Base-by-base conservation (phyloP, 2,113 vertebrate species). In the Isurus oxyrinchus region DNA sequence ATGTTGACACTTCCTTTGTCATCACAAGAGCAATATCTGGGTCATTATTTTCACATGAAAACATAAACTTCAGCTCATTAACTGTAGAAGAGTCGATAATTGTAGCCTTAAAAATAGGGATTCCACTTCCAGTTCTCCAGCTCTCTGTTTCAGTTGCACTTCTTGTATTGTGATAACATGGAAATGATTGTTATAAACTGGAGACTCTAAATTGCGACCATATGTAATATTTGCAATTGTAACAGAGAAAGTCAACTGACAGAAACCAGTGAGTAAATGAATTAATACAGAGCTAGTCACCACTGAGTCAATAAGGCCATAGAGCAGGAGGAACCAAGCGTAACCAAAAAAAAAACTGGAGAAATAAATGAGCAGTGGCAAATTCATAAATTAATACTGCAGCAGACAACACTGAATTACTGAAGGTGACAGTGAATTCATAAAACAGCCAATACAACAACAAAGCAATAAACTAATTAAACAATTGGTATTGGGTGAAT, bases 401-500 rank as follows among this genome's bases (percentile, higher is more conserved):
- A 63, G 13, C 59, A 63, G 16, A 21, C 90, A 63, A 63, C 14
- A 93, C 53, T 63, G 90, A 63, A 63, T 61, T 40, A 63, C 61
- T 8, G 5, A 7, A n/a, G 59, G 90, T 21, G 35, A n/a, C 35
- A 93, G n/a, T n/a, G 16, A 61, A 40, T 93, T 93, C 16, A 93
- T 93, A 93, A 93, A 61, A 14, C 27, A 61, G 31, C 11, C 90
- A 14, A 35, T 14, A 61, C 27, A 93, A 57, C 57, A 93, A 61
- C 35, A 93, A 93, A 63, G 55, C 90, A 93, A 40, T 93, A 93
- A 93, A 63, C 40, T 63, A n/a, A 93, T 63, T 14, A 21, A 93
- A 59, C 35, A 93, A 40, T 93, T 59, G 90, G 14, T 59, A 93
- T 25, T 61, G n/a, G 44, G 59, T 19, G 90, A 93, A 63, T 93